These are phyloP conservation scores for Tryphoninae sp. DNA, from an alignment of 2,888 invertebrate species.

Conservation along the genomic window DNA sequence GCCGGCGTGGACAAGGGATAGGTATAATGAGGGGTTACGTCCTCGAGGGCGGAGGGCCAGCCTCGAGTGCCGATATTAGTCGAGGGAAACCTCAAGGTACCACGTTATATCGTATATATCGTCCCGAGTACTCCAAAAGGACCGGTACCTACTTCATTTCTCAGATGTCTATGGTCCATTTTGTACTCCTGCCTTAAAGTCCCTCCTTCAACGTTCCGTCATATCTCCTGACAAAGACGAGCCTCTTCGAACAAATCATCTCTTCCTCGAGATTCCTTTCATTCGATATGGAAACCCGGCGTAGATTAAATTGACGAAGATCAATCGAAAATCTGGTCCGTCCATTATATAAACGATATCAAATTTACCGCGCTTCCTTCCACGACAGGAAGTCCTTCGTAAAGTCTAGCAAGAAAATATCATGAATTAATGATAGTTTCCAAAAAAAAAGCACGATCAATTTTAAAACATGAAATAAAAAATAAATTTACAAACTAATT, in stretches of 20 bases:
- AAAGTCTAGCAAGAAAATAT: neutral
- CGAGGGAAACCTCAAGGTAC: slow-evolving; percentile 76
- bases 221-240: slow-evolving; percentile 25
- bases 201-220: slow-evolving; percentile 4
- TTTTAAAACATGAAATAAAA: neutral
- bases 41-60: slow-evolving; percentile 66
- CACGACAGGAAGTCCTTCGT: neutral
- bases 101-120: slow-evolving; percentile 4
- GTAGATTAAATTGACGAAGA: slow-evolving; percentile 19
- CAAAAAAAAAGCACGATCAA: neutral
- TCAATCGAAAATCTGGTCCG: neutral
- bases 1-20: slow-evolving; percentile 70
- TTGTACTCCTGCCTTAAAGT: neutral
- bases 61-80: slow-evolving; percentile 76
- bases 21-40: slow-evolving; percentile 76
- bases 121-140: slow-evolving; percentile 63
- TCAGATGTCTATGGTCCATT: slow-evolving; percentile 2
- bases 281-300: slow-evolving; percentile 23
- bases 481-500: neutral
- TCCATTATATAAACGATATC: neutral
- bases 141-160: slow-evolving; percentile 20
- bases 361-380: neutral
- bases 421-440: neutral
- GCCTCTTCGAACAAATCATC: slow-evolving; percentile 7
- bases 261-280: neutral